Percentiles rank a stretch among this genome's conserved stretches.
These are phyloP conservation scores for Perodicticus potto DNA, from an alignment of 2,797 vertebrate genomes.

Conservation along the genomic window DNA sequence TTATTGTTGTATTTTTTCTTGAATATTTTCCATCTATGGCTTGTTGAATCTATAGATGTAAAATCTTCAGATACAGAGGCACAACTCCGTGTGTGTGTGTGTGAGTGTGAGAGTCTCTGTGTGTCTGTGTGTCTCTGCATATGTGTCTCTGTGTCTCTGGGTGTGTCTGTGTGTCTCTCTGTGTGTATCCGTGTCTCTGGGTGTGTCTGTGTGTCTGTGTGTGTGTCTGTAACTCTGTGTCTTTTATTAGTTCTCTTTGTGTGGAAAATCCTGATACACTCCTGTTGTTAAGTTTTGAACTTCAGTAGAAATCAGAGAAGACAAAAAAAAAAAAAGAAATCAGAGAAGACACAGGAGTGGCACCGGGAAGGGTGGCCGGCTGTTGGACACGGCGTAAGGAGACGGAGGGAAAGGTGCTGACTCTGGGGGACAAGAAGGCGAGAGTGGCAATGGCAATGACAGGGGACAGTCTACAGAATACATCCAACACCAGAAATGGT, in stretches of 20 bases:
- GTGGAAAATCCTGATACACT: neutral
- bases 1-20: neutral
- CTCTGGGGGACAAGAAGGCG: neutral
- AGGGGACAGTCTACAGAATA: neutral
- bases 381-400: neutral
- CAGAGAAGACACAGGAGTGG: neutral
- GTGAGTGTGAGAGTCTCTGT: neutral
- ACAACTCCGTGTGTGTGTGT: neutral
- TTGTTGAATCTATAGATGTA: neutral
- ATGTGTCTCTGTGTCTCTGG: neutral
- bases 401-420: neutral
- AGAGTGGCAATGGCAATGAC: neutral
- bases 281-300: neutral
- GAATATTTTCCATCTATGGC: neutral
- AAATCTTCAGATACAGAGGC: neutral
- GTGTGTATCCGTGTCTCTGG: neutral
- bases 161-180: neutral
- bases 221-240: neutral
- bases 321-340: no score
- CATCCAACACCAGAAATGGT: neutral
- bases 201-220: no score
- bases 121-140: neutral
- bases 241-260: neutral
- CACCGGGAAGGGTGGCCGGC: neutral
- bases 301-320: neutral